Evolutionary conservation across 2,888 invertebrate species (phyloP).

Genomic region (Trachelus tabidus): DNA sequence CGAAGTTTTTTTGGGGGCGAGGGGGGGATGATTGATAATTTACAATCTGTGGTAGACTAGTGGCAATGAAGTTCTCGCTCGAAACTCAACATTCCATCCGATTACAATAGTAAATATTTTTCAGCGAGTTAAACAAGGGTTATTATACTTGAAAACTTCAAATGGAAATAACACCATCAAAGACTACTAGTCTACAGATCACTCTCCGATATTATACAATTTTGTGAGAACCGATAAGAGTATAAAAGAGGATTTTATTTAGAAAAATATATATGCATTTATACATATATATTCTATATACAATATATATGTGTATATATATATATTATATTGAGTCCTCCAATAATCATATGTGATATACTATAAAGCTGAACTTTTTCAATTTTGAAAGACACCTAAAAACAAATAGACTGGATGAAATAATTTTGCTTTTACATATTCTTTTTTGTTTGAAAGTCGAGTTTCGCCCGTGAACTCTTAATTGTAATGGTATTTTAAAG

Average conservation of each 20-base stretch:
- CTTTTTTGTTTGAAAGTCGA: not conserved
- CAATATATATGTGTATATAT: not conserved
- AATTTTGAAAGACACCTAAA: not conserved
- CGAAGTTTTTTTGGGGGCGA: not conserved
- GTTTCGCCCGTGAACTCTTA: not conserved
- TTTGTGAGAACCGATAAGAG: not conserved
- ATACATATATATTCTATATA: not conserved
- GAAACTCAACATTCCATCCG: not conserved
- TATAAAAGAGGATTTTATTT: not conserved
- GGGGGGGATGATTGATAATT: not conserved
- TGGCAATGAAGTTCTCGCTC: not conserved
- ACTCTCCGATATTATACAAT: not conserved
- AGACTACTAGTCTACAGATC: not conserved
- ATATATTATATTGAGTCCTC: not conserved
- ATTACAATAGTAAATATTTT: not conserved
- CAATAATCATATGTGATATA: not conserved
- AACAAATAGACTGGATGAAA: not conserved
- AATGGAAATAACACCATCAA: not conserved
- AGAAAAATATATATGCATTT: not conserved
- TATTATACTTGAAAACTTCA: not conserved
- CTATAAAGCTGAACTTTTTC: not conserved
- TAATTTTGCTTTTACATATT: not conserved
- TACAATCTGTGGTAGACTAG: not conserved
- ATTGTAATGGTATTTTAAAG: not conserved
- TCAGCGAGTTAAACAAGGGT: not conserved